Evolutionary conservation across 2,797 vertebrate species (phyloP).

Genomic region (Liasis olivaceus): DNA sequence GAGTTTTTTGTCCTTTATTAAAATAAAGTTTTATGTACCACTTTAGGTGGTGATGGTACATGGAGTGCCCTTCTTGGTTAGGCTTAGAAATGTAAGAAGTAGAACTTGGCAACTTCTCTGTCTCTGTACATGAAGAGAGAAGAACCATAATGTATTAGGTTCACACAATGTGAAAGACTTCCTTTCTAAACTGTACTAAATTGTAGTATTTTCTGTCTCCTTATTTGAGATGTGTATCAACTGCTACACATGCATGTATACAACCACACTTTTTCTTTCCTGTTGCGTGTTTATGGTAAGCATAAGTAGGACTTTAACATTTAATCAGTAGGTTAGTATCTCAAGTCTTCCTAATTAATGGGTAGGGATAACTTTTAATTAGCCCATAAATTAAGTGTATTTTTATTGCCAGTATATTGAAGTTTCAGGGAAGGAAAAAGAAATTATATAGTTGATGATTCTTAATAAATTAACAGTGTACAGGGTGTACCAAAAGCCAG

Average conservation of each 20-base stretch:
- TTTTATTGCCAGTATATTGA: background rate
- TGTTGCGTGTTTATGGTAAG: background rate
- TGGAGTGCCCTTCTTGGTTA: background rate
- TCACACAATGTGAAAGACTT: background rate
- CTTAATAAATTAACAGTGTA: background rate
- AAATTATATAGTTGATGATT: background rate
- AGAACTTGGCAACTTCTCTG: background rate
- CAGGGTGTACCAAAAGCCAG: background rate
- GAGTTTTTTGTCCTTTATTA: background rate
- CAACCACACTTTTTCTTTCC: background rate
- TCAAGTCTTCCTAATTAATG: conserved; percentile 18
- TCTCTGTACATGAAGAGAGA: background rate
- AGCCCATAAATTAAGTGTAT: background rate
- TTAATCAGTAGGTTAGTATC: conserved; percentile 23
- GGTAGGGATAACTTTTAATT: conserved; percentile 17
- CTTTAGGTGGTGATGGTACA: background rate
- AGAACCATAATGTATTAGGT: background rate
- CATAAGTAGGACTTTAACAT: background rate
- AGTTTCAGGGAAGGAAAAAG: background rate
- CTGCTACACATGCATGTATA: background rate
- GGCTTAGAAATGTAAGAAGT: background rate
- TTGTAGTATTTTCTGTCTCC: background rate
- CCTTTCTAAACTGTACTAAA: background rate
- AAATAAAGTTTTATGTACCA: background rate
- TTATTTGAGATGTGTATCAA: background rate